These are phyloP conservation scores for Dendrophyllia cribrosa DNA, from an alignment of 64 coral and sea anemone genomes.

Conservation along the genomic window DNA sequence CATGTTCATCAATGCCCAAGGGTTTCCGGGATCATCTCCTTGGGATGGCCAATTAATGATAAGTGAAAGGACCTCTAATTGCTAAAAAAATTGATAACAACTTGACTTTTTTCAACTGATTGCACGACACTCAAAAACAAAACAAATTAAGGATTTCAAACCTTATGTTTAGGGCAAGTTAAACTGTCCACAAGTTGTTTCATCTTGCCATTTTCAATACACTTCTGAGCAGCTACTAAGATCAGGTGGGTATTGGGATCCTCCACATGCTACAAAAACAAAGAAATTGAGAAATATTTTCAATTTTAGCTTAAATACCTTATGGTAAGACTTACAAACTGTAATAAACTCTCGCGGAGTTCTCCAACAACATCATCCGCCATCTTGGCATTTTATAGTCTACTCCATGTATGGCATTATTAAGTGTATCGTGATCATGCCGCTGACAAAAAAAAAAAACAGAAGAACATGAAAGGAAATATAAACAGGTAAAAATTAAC, in stretches of 20 bases:
- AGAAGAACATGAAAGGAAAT: background rate
- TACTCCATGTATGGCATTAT: background rate
- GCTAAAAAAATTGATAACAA: too few species aligned
- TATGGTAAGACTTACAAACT: conserved; percentile 17
- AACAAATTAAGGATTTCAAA: background rate
- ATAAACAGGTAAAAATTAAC: too few species aligned
- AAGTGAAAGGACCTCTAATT: too few species aligned
- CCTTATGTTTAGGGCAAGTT: conserved; percentile 26
- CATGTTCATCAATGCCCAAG: too few species aligned
- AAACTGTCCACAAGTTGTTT: conserved; percentile 10
- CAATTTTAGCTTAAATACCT: background rate
- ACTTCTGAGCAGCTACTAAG: conserved; percentile 27
- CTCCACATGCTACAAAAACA: background rate
- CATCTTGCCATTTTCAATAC: background rate
- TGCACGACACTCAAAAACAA: too few species aligned
- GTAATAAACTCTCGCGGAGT: conserved; percentile 15
- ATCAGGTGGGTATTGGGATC: conserved; percentile 39
- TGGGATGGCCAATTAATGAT: too few species aligned
- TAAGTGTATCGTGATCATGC: background rate
- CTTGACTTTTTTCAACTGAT: too few species aligned
- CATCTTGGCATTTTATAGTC: background rate
- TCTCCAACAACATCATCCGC: background rate
- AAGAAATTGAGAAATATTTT: background rate
- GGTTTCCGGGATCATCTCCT: too few species aligned
- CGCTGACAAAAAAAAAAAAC: background rate